Base-by-base conservation (phyloP, 2,113 vertebrate species). In the Epinephelus cyanopodus region DNA sequence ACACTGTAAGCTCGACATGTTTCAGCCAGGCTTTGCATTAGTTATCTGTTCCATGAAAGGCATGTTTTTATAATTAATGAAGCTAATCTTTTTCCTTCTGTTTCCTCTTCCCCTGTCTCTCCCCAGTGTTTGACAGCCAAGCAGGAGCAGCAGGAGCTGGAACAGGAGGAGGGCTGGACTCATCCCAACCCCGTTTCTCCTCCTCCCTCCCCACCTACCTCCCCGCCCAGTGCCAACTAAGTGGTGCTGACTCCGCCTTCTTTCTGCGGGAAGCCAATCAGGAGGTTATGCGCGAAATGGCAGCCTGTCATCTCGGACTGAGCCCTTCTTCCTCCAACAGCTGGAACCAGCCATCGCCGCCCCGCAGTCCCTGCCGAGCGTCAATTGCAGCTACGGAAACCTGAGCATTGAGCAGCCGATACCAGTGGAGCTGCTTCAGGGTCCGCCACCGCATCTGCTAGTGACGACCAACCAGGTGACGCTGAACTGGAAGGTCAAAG, bases 201-300 rank as follows among this genome's bases (percentile, higher is more conserved):
- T 95, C 97, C 23, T 96, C 97, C 19, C 95, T 98, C 10, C 97
- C 97, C 0, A 95, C 96, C 0, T 98, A 97, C 74, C 96, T 99
- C 45, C 98, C 98, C 0, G 94, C 96, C 0, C 96, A 93, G 78
- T 95, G 96, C 79, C 96, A 93, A 53, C 63, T 99, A 37, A 94
- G 87, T 14, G 94, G 95, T 0, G 95, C 96, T 0, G 97, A 97
- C 39, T 86, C 95, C 17, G 94, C 95, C 85, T 99, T 98, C 94
- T 98, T 99, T 89, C 95, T 99, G 37, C 97, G 97, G 53, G 98
- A 99, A 86, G 95, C 96, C 90, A 96, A 96, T 90, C 98, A 98
- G 95, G 97, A 99, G 81, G 95, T 97, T 57, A 97, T 96, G 93
- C 95, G 97, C 95, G 97, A 62, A 99, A 99, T 23, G 95, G 97